Base-by-base conservation (phyloP, 1,140 invertebrate genomes). In the Cotesia vestalis region DNA sequence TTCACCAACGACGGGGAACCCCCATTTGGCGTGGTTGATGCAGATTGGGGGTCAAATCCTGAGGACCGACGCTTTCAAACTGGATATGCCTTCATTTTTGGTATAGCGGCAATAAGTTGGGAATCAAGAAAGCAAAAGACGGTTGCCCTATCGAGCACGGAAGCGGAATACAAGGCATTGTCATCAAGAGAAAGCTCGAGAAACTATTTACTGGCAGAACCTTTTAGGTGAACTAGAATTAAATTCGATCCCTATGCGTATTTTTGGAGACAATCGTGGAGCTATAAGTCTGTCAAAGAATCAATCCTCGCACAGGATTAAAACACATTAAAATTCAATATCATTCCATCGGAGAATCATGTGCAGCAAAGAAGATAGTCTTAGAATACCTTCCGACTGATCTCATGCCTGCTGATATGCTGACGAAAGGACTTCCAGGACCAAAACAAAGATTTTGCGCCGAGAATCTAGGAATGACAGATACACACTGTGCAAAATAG, bases 311-410 rank as follows among this genome's bases (percentile, higher is more conserved):
- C 79, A 82, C 66, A 51, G 73, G 78, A 52, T 80, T 79, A 2
- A 86, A 87, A 66, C 84, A 86, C 66, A 86, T 86, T 60, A 81
- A 85, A 57, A 68, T 86, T 3, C 66, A 76, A 27, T 75, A 82
- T 62, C 81, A 84, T 73, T 84, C 81, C 36, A 27, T 69, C 3
- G 60, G 72, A n/a, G 9, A 63, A 4, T 6, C 17, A 35, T 40
- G 12, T 35, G 36, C 4, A 36, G 12, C 8, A n/a, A n/a, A n/a
- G n/a, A 11, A 12, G 38, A 63, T 63, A 12, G 2, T n/a, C 35
- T 12, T 63, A 1, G 36, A 63, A n/a, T 38, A 63, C 17, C 4
- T 63, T 6, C 0, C 1, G 4, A 63, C 61, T 8, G 36, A 63
- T n/a, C 5, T 3, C 3, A 63, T 63, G 61, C 61, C 61, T 14